Base-by-base conservation (phyloP, 2,888 invertebrate genomes). In the Dastarcus helophoroides region DNA sequence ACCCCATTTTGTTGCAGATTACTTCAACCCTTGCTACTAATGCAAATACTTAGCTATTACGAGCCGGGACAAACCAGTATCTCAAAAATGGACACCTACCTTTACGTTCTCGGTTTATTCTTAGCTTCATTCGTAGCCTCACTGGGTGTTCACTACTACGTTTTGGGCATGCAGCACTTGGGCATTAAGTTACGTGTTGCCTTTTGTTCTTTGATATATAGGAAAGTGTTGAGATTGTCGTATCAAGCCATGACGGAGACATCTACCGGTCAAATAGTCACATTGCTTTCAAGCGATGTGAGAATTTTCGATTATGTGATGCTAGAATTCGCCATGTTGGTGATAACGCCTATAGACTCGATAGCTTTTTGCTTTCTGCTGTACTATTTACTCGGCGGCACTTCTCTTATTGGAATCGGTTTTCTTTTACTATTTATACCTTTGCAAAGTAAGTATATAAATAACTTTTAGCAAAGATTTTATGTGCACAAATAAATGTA, bases 171-270 rank as follows among this genome's bases (percentile, higher is more conserved):
- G 10, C 67, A 82, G 28, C 79, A 84, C 48, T 71, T 81, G 6
- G 61, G 90, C 29, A 83, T 88, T 83, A 76, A 82, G 60, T 71
- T 85, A 53, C 66, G 89, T n/a, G 73, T 89, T 1, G 83, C 84
- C 1, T 78, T 80, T 50, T 84, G 85, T 50, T 78, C 83, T 0
- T 64, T 89, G 14, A 73, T 90, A 35, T 89, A 85, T 55, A 72
- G 86, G 56, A 91, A 91, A 46, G 29, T 36, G 5, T 19, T 40
- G 6, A 63, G 68, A 37, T 62, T 89, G 21, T 83, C 82, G 30
- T 81, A 80, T 56, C 77, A 77, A 3, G 83, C 89, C 1, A 63
- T 89, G 26, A 81, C 80, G 5, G 77, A 85, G 54, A 89, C 89
- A 0, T 80, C 64, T 59, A 83, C 73, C 46, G 91, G 62, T 58